phyloP scores from a whole-genome alignment of 2,888 invertebrate genomes.

The Teleiodes luculella region DNA sequence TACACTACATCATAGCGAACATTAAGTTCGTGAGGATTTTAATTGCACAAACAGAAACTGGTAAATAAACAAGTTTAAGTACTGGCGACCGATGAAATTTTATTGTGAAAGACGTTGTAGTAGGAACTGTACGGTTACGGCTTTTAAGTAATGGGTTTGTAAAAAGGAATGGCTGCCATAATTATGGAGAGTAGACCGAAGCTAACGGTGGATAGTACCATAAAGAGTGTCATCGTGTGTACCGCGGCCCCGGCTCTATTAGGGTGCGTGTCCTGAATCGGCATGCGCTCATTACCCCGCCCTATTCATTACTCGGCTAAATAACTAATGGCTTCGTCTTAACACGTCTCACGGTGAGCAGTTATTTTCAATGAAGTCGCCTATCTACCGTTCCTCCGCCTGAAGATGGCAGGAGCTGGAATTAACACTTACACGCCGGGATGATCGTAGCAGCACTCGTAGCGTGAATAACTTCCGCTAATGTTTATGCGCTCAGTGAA shows the following conservation, averaged over 20 bases:
- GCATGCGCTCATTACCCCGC: constrained; percentile 66
- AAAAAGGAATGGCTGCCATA: neutral
- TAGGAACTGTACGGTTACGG: neutral
- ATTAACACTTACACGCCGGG: constrained; percentile 20
- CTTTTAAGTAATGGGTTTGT: neutral
- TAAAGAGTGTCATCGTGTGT: constrained; percentile 1
- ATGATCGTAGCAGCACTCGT: constrained; percentile 2
- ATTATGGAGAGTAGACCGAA: neutral
- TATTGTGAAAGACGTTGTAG: neutral
- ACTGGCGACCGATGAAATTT: neutral
- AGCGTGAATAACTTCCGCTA: neutral
- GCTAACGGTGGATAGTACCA: neutral
- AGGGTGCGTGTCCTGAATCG: constrained; percentile 67
- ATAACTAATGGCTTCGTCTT: constrained; percentile 65
- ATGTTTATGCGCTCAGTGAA: constrained; percentile 6
- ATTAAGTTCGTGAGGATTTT: constrained; percentile 1
- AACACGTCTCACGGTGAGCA: constrained; percentile 50
- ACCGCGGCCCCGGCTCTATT: constrained; percentile 40
- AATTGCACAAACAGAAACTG: constrained; percentile 5
- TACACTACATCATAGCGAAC: neutral
- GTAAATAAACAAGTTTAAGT: constrained; percentile 2
- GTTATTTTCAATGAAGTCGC: constrained; percentile 59
- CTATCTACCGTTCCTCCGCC: constrained; percentile 15
- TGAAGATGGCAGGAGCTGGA: constrained; percentile 19
- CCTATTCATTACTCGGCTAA: constrained; percentile 68